Conservation (phyloP, 2,888 invertebrate species). For the Subacronicta megacephala region DNA sequence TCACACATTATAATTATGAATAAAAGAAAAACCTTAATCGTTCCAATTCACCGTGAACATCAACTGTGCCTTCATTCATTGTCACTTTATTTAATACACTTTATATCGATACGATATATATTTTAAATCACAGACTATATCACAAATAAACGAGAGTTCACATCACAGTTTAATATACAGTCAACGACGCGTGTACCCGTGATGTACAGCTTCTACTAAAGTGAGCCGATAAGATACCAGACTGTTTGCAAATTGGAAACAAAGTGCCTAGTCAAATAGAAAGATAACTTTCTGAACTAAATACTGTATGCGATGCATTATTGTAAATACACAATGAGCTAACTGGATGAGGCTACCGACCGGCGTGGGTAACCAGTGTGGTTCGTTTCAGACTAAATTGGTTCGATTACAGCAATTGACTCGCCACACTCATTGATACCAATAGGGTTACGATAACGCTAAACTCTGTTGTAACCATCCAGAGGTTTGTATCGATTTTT, state of each 20-base stretch:
- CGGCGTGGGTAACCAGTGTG: constrained; percentile 51
- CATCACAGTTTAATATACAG: constrained; percentile 68
- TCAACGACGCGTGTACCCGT: constrained; percentile 69
- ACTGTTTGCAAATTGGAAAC: constrained; percentile 77
- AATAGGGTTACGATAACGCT: constrained; percentile 51
- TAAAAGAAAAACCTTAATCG: constrained; percentile 73
- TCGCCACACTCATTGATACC: constrained; percentile 58
- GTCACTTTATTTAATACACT: constrained; percentile 45
- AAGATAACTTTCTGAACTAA: constrained; percentile 65
- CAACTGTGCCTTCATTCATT: constrained; percentile 77
- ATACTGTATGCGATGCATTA: constrained; percentile 60
- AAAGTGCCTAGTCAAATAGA: constrained; percentile 70
- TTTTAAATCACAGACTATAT: constrained; percentile 50
- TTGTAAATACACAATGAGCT: constrained; percentile 57
- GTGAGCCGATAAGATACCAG: constrained; percentile 80
- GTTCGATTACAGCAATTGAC: constrained; percentile 77
- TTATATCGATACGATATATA: constrained; percentile 35
- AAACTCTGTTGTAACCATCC: constrained; percentile 34
- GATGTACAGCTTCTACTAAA: constrained; percentile 74
- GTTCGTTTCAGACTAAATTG: constrained; percentile 69
- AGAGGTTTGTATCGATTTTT: not conserved
- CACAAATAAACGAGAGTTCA: constrained; percentile 59
- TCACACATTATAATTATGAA: constrained; percentile 14
- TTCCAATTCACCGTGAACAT: constrained; percentile 77
- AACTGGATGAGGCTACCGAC: constrained; percentile 58